Percentiles rank a stretch among this genome's conserved stretches.
Conservation (phyloP, 2,797 vertebrate species). For the Chiroxiphia lanceolata region DNA sequence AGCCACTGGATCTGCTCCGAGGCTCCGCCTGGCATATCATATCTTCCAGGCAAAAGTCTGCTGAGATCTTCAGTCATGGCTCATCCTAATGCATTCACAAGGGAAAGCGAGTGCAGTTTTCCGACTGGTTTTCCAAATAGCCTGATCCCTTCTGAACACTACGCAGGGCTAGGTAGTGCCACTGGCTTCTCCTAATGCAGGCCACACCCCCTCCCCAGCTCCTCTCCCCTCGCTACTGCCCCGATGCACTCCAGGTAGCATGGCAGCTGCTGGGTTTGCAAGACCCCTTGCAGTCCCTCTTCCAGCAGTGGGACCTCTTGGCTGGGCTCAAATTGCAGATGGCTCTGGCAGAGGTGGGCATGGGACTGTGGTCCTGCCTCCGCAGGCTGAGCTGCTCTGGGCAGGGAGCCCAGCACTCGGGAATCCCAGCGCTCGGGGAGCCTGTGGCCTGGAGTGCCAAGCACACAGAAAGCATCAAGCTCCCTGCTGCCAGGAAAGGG, state of each 20-base stretch:
- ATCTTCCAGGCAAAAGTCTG: neutral
- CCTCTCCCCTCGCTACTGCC: neutral
- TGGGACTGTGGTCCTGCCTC: neutral
- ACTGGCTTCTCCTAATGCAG: neutral
- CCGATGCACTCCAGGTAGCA: fast-evolving
- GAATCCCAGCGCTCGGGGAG: neutral
- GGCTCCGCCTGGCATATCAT: neutral
- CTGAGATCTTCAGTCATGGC: neutral
- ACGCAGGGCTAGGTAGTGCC: neutral
- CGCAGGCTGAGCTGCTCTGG: neutral
- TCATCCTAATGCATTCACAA: neutral
- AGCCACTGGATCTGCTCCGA: neutral
- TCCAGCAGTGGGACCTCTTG: neutral
- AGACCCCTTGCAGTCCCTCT: neutral
- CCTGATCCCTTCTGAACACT: neutral
- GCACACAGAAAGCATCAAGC: neutral
- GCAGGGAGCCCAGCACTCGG: neutral
- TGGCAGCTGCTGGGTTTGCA: neutral
- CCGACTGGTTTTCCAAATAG: neutral
- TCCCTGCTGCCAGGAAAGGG: neutral
- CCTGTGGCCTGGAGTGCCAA: neutral
- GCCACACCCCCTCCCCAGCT: neutral
- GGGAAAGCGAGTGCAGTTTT: neutral
- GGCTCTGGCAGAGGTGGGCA: neutral
- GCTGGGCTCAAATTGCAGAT: neutral